Evolutionary conservation across 2,888 invertebrate genomes (phyloP).

Genomic region (Drosophila percnosoma): DNA sequence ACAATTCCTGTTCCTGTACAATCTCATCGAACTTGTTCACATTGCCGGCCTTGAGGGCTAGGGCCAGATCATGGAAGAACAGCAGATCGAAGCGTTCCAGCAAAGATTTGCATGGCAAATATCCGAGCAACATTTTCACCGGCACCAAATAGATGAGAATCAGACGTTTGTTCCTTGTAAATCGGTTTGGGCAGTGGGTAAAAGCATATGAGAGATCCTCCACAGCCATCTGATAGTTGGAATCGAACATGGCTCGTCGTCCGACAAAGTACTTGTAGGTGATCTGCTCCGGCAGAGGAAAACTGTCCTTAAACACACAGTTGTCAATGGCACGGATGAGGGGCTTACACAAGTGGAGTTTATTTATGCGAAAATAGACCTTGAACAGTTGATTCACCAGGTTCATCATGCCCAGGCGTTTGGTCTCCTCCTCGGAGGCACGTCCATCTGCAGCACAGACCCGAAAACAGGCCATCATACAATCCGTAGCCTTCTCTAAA

Average conservation of each 20-base stretch:
- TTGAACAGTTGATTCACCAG: conserved; percentile 99
- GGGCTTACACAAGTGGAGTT: conserved; percentile 95
- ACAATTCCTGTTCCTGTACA: conserved; percentile 93
- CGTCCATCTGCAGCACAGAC: conserved; percentile 94
- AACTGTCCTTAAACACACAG: conserved; percentile 94
- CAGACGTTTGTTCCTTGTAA: conserved; percentile 93
- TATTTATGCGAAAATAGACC: conserved; percentile 95
- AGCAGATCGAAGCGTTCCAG: conserved; percentile 95
- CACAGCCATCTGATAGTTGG: conserved; percentile 97
- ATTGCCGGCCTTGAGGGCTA: conserved; percentile 96
- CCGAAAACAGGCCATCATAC: conserved; percentile 96
- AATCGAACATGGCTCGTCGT: conserved; percentile 99
- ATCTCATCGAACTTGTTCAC: conserved; percentile 92
- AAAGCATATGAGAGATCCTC: conserved; percentile 97
- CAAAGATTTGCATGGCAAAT: conserved; percentile 93
- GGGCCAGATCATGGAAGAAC: conserved; percentile 95
- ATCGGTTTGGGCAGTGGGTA: conserved; percentile 92
- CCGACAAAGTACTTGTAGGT: conserved; percentile 99
- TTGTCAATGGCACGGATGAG: conserved; percentile 98
- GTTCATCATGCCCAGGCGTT: conserved; percentile 97
- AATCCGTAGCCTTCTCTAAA: conserved; percentile 96
- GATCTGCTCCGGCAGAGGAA: conserved; percentile 96
- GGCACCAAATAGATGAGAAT: conserved; percentile 98
- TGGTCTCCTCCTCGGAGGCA: conserved; percentile 95
- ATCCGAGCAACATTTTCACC: conserved; percentile 98